Percentiles rank a stretch among this genome's conserved stretches.
phyloP scores from a whole-genome alignment of 2,888 invertebrate species.

The Orthosia gothica region DNA sequence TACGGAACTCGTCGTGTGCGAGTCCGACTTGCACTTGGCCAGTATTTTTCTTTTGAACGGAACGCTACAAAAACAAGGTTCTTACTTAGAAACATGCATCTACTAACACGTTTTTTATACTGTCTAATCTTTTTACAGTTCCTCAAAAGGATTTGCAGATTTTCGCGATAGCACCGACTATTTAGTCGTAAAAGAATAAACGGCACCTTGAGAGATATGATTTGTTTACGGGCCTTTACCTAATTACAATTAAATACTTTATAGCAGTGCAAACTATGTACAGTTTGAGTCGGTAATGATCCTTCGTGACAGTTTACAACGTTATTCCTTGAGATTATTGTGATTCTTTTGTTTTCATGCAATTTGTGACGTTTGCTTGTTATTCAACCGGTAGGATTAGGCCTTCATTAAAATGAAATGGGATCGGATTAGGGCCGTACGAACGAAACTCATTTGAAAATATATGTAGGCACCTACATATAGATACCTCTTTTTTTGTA shows the following conservation, averaged over 20 bases:
- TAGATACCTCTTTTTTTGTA: too few relatives aligned
- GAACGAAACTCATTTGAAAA: too few relatives aligned
- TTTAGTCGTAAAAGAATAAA: constrained; percentile 50
- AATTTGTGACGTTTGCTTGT: constrained; percentile 15
- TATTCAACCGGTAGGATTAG: not conserved
- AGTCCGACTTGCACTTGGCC: too few relatives aligned
- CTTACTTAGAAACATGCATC: not conserved
- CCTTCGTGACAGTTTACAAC: constrained; percentile 27
- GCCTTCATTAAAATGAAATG: constrained; percentile 2
- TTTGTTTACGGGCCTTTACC: not conserved
- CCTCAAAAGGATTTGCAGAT: constrained; percentile 22
- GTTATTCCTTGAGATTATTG: constrained; percentile 23
- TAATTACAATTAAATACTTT: constrained; percentile 23
- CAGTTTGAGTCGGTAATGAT: constrained; percentile 18
- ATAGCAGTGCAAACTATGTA: constrained; percentile 20
- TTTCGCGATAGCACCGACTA: constrained; percentile 17
- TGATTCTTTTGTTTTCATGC: constrained; percentile 50
- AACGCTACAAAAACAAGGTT: not conserved
- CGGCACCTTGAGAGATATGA: constrained; percentile 21
- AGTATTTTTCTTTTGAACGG: too few relatives aligned
- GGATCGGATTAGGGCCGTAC: not conserved
- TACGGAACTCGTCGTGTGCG: too few relatives aligned
- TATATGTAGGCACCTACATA: too few relatives aligned
- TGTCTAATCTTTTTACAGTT: constrained; percentile 25
- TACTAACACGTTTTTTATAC: not conserved